A percentile compares a stretch with the other conserved stretches of the same genome.
Conservation (phyloP, 2,888 invertebrate species). For the Camponotus fellah region DNA sequence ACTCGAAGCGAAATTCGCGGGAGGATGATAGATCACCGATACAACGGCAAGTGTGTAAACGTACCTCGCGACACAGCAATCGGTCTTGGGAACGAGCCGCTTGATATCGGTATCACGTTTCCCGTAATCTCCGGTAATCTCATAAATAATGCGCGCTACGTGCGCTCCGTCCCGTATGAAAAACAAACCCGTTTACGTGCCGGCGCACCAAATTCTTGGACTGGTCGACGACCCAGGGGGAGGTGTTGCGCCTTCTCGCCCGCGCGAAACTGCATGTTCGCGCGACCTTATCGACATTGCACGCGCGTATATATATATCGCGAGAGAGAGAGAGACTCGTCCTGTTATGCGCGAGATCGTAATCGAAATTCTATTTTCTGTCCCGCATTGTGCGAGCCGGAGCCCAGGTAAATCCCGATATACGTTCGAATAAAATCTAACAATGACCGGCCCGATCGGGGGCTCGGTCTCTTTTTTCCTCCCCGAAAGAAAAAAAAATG, state of each 20-base stretch:
- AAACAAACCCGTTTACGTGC: constrained; percentile 70
- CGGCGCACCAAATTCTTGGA: constrained; percentile 36
- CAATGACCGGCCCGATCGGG: constrained; percentile 55
- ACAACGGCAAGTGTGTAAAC: neutral
- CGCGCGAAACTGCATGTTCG: neutral
- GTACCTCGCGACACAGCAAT: constrained; percentile 66
- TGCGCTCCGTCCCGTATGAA: constrained; percentile 69
- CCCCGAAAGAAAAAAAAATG: constrained; percentile 39
- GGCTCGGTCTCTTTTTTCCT: constrained; percentile 42
- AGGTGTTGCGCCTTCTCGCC: neutral
- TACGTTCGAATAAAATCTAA: constrained; percentile 62
- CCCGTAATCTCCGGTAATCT: constrained; percentile 82
- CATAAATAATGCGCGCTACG: constrained; percentile 80
- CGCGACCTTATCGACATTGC: constrained; percentile 21
- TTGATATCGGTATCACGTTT: constrained; percentile 78
- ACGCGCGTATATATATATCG: constrained; percentile 5
- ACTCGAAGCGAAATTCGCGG: neutral
- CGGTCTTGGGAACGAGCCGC: constrained; percentile 71
- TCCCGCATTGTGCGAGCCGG: constrained; percentile 38
- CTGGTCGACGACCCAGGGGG: neutral
- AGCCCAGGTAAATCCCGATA: constrained; percentile 55
- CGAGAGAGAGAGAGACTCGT: neutral
- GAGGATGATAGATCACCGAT: neutral
- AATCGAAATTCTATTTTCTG: constrained; percentile 52
- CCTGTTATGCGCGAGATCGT: constrained; percentile 26